These are phyloP conservation scores for Lasioglossum morio DNA, from an alignment of 2,888 invertebrate species.

Conservation along the genomic window DNA sequence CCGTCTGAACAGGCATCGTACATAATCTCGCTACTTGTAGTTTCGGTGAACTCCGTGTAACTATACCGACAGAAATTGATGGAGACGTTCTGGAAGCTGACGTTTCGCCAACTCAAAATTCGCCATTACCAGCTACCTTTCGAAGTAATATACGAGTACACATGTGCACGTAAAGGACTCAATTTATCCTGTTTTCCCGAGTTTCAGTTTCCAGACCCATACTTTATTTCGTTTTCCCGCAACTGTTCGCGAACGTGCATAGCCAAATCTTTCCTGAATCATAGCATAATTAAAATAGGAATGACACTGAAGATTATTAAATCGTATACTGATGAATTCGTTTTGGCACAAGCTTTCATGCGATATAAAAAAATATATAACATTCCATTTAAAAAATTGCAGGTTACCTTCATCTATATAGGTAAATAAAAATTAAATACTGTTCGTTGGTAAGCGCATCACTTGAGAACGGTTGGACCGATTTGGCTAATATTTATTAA, in stretches of 20 bases:
- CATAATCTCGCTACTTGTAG: slow-evolving; percentile 30
- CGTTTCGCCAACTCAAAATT: slow-evolving; percentile 59
- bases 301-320: too few species aligned
- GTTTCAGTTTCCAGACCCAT: neutral
- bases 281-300: neutral
- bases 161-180: neutral
- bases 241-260: neutral
- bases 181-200: neutral
- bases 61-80: slow-evolving; percentile 55
- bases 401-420: too few species aligned
- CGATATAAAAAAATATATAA: too few species aligned
- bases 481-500: too few species aligned
- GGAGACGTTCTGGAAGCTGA: slow-evolving; percentile 56
- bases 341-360: too few species aligned
- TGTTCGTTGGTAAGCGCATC: too few species aligned
- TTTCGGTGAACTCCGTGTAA: slow-evolving; percentile 34
- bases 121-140: slow-evolving; percentile 20
- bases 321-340: too few species aligned
- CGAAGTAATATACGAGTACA: neutral
- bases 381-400: too few species aligned
- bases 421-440: too few species aligned
- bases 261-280: neutral
- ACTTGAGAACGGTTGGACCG: too few species aligned
- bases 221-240: neutral
- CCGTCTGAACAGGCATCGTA: slow-evolving; percentile 22